These are phyloP conservation scores for Auanema freiburgensis DNA, from an alignment of 2,888 invertebrate species.

Conservation along the genomic window DNA sequence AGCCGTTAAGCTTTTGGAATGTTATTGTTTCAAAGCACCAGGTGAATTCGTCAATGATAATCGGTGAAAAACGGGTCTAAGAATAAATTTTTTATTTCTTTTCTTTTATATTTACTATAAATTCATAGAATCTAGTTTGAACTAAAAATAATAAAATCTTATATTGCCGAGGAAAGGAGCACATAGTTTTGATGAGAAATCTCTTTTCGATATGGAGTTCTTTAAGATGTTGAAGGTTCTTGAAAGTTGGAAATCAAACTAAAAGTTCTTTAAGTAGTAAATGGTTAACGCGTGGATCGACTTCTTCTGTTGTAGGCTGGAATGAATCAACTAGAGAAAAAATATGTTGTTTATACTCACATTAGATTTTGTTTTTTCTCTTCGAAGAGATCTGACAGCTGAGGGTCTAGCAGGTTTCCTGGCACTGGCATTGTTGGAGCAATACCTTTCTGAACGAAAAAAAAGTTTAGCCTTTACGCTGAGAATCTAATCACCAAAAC, in stretches of 20 bases:
- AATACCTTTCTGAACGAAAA: too few species aligned
- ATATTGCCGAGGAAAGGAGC: too few species aligned
- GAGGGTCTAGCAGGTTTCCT: slow-evolving; percentile 3
- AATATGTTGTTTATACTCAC: neutral
- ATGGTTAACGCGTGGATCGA: neutral
- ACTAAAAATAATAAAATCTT: too few species aligned
- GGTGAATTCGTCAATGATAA: slow-evolving; percentile 36
- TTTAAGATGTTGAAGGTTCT: too few species aligned
- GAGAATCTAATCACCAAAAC: too few species aligned
- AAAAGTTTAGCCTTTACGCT: too few species aligned
- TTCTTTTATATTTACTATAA: too few species aligned
- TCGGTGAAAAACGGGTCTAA: slow-evolving; percentile 4
- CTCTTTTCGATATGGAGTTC: too few species aligned
- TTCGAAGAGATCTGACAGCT: slow-evolving; percentile 3
- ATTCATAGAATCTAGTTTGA: too few species aligned
- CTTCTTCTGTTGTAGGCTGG: neutral
- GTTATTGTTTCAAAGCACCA: slow-evolving; percentile 59
- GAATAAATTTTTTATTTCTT: too few species aligned
- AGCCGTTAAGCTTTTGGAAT: slow-evolving; percentile 58
- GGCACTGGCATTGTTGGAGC: neutral
- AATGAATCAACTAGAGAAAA: neutral
- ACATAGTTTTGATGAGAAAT: too few species aligned
- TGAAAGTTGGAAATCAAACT: too few species aligned
- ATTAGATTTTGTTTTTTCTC: slow-evolving; percentile 5
- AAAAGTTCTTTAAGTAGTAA: neutral